A percentile compares a stretch with the other conserved stretches of the same genome.
These are phyloP conservation scores for Campopleginae sp. DNA, from an alignment of 2,888 invertebrate genomes.

Conservation along the genomic window DNA sequence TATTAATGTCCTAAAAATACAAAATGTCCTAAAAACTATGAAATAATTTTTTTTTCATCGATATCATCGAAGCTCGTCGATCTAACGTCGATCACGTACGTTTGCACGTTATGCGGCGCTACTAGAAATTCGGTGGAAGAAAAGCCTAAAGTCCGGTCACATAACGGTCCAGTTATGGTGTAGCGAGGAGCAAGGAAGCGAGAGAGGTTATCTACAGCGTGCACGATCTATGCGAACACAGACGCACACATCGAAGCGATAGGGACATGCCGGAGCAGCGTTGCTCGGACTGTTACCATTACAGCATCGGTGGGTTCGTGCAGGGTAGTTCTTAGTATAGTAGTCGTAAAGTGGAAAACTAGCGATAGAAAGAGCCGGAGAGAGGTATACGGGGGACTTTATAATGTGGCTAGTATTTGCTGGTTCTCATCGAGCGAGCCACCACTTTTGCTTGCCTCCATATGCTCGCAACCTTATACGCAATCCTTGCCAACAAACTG, in stretches of 20 bases:
- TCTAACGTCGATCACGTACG: background rate
- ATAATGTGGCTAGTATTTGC: constrained; percentile 47
- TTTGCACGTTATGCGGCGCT: constrained; percentile 13
- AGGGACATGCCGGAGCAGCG: constrained; percentile 8
- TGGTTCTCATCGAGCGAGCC: constrained; percentile 43
- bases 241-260: constrained; percentile 18
- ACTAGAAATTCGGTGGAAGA: constrained; percentile 52
- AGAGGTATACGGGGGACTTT: background rate
- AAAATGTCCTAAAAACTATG: no score
- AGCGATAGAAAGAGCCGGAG: constrained; percentile 20
- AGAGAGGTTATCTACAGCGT: constrained; percentile 57
- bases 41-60: no score
- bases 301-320: constrained; percentile 13
- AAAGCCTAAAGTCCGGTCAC: constrained; percentile 78
- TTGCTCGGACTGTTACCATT: constrained; percentile 31
- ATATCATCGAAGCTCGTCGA: no score
- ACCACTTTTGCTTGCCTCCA: constrained; percentile 55
- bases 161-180: constrained; percentile 83
- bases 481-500: constrained; percentile 46
- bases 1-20: no score
- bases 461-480: constrained; percentile 50
- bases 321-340: constrained; percentile 28
- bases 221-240: background rate
- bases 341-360: constrained; percentile 55
- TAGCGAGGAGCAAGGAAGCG: constrained; percentile 75